Percentiles rank a stretch among this genome's conserved stretches.
Conservation (phyloP, 2,797 vertebrate species). For the Martes flavigula region DNA sequence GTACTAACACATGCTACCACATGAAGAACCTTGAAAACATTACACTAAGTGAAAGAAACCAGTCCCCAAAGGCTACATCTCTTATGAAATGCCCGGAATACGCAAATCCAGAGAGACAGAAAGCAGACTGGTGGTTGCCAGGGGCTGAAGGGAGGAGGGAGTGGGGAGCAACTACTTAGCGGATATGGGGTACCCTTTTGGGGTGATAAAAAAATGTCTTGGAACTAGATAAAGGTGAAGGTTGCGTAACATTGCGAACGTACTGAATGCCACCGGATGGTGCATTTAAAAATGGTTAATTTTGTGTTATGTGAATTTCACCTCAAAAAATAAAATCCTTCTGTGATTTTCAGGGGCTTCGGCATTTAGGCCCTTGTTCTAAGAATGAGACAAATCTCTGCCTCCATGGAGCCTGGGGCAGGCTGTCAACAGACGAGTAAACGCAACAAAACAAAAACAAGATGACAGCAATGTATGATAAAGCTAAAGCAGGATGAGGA, state of each 20-base stretch:
- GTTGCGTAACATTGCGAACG: not conserved
- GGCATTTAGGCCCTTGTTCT: not conserved
- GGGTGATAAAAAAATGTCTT: not conserved
- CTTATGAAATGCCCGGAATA: not conserved
- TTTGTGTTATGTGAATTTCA: not conserved
- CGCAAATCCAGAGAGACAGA: not conserved
- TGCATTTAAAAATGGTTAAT: not conserved
- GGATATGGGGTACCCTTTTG: not conserved
- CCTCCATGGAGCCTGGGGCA: not conserved
- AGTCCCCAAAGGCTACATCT: not conserved
- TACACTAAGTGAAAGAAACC: not conserved
- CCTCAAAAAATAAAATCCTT: not conserved
- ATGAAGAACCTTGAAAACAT: not conserved
- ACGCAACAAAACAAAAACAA: not conserved
- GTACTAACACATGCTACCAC: not conserved
- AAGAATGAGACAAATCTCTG: slow-evolving; percentile 6
- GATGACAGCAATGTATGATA: not conserved
- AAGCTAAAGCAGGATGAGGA: not conserved
- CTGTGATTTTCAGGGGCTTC: not conserved
- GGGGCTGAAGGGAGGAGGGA: not conserved
- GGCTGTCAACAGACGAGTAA: not conserved
- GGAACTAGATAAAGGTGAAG: not conserved
- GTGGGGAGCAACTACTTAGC: not conserved
- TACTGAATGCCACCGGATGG: not conserved
- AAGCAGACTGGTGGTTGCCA: not conserved